Conservation (phyloP, 2,113 vertebrate species). For the Brachyhypopomus gauderio region DNA sequence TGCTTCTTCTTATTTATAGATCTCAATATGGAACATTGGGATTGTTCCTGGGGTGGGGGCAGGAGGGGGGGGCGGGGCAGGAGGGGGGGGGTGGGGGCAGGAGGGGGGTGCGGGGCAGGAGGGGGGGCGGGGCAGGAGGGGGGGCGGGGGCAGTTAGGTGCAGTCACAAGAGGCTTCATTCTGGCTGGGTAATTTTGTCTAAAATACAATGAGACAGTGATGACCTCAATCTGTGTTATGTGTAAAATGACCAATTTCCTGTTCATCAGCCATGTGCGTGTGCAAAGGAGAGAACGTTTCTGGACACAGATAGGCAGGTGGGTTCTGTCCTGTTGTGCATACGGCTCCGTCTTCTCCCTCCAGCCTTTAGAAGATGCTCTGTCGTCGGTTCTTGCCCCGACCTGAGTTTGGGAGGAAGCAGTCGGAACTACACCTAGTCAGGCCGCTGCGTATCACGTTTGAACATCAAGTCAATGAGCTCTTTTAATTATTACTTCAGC, state of each 20-base stretch:
- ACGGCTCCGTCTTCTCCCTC: background rate
- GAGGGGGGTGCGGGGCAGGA: too few species aligned
- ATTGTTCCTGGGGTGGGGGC: background rate
- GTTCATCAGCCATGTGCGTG: background rate
- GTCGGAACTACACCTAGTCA: background rate
- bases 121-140: background rate
- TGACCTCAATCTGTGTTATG: background rate
- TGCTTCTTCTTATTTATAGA: background rate
- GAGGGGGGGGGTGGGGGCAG: too few species aligned
- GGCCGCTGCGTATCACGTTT: background rate
- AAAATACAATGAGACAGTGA: background rate
- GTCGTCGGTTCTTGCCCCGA: slow-evolving; percentile 90
- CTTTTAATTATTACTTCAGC: background rate
- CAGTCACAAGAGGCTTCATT: too few species aligned
- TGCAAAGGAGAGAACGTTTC: slow-evolving; percentile 32
- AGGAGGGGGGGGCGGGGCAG: background rate
- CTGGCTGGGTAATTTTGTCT: background rate
- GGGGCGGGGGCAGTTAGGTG: too few species aligned
- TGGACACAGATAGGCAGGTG: slow-evolving; percentile 40
- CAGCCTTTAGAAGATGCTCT: slow-evolving; percentile 87
- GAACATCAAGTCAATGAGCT: background rate
- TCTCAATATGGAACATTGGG: background rate
- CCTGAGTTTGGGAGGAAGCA: slow-evolving; percentile 67
- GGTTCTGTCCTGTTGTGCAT: background rate
- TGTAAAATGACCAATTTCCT: slow-evolving; percentile 19